These are phyloP conservation scores for Phaenicophaeus curvirostris DNA, from an alignment of 2,797 vertebrate species.

Conservation along the genomic window DNA sequence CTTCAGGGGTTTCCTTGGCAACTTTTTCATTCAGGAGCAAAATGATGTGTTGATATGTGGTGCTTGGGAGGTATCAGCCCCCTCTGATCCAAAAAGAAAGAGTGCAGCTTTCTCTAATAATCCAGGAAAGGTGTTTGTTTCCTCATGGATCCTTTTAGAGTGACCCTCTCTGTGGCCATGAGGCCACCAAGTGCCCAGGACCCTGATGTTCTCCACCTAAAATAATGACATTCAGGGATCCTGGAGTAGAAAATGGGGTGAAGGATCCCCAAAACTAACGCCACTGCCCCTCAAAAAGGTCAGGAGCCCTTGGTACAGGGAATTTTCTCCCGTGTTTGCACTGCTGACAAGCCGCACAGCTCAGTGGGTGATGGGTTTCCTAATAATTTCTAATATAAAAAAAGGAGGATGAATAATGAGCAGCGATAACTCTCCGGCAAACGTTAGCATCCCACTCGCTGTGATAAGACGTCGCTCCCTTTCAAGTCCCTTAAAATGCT, in stretches of 20 bases:
- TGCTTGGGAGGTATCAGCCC: neutral
- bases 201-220: neutral
- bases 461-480: neutral
- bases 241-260: neutral
- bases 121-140: neutral
- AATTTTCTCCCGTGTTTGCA: rapidly evolving
- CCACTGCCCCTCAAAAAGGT: neutral
- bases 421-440: neutral
- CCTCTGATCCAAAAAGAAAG: neutral
- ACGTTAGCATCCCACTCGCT: neutral
- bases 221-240: neutral
- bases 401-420: neutral
- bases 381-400: neutral
- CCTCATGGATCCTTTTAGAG: neutral
- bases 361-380: neutral
- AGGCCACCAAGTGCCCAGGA: neutral
- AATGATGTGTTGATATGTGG: rapidly evolving
- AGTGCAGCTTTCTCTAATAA: neutral
- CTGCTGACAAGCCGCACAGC: neutral
- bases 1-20: rapidly evolving
- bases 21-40: neutral
- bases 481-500: constrained; percentile 16
- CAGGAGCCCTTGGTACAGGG: neutral
- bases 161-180: neutral
- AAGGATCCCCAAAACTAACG: neutral